phyloP scores from a whole-genome alignment of 2,888 invertebrate genomes.

The Brenthis ino region DNA sequence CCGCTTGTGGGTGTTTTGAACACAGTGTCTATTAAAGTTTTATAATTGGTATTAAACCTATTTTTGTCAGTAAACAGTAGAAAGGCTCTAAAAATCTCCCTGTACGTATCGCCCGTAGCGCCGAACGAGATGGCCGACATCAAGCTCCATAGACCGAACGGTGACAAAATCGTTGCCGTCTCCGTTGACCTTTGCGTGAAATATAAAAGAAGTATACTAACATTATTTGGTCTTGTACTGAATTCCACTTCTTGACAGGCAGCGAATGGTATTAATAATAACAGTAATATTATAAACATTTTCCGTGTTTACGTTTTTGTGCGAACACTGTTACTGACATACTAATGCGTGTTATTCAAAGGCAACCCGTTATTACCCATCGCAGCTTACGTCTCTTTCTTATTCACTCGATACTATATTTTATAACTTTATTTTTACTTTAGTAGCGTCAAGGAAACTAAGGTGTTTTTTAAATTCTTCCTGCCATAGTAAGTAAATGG shows the following conservation, averaged over 20 bases:
- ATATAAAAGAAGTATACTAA: conserved; percentile 67
- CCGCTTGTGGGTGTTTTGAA: background rate
- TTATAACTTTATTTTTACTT: no score
- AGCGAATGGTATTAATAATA: conserved; percentile 14
- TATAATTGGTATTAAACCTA: conserved; percentile 12
- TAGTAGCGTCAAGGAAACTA: no score
- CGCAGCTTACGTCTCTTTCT: conserved; percentile 7
- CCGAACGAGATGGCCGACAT: conserved; percentile 71
- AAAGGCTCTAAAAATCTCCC: conserved; percentile 34
- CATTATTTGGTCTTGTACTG: conserved; percentile 66
- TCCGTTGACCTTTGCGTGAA: conserved; percentile 60
- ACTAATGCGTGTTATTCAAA: conserved; percentile 1
- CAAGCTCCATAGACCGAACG: conserved; percentile 75
- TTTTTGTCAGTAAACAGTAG: conserved; percentile 1
- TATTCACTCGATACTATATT: background rate
- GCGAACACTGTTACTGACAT: conserved; percentile 14
- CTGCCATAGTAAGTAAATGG: no score
- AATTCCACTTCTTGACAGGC: conserved; percentile 51
- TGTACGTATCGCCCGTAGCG: conserved; percentile 54
- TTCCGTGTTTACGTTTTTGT: conserved; percentile 12
- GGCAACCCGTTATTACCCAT: conserved; percentile 5
- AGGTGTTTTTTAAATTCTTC: no score
- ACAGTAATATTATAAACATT: conserved; percentile 18
- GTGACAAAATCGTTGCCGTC: conserved; percentile 59
- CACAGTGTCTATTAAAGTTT: background rate